These are phyloP conservation scores for Chrysolina haemoptera DNA, from an alignment of 2,888 invertebrate genomes.

Conservation along the genomic window DNA sequence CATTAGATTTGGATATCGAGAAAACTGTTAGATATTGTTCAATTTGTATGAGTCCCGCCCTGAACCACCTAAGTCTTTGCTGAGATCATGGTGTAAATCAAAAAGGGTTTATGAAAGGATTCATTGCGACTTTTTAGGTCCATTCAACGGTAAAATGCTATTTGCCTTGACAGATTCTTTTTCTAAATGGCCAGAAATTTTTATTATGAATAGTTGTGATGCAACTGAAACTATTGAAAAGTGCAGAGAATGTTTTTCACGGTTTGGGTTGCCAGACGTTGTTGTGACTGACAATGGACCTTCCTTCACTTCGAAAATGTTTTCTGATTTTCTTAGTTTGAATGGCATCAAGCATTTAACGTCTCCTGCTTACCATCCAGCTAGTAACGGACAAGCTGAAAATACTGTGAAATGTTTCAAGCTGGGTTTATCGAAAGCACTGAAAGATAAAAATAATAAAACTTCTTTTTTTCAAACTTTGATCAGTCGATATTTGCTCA, in stretches of 20 bases:
- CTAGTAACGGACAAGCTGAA: background rate
- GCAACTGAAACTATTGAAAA: background rate
- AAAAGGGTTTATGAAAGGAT: background rate
- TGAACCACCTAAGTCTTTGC: background rate
- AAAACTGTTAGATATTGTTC: background rate
- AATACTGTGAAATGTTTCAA: background rate
- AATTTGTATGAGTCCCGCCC: background rate
- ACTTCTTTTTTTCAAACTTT: background rate
- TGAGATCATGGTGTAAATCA: background rate
- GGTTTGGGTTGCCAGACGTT: background rate
- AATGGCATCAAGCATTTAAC: background rate
- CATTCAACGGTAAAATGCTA: too few species aligned
- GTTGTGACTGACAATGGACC: background rate
- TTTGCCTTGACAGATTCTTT: too few species aligned
- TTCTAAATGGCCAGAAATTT: background rate
- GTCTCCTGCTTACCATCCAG: background rate
- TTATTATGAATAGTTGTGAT: background rate
- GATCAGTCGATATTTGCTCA: background rate
- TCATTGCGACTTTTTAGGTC: background rate
- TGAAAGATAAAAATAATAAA: background rate
- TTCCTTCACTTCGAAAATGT: background rate
- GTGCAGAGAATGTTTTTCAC: background rate
- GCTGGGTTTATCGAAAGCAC: background rate
- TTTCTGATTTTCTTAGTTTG: background rate
- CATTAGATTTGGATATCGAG: background rate